Evolutionary conservation across 2,113 vertebrate genomes (phyloP).

Genomic region (Podiceps cristatus): DNA sequence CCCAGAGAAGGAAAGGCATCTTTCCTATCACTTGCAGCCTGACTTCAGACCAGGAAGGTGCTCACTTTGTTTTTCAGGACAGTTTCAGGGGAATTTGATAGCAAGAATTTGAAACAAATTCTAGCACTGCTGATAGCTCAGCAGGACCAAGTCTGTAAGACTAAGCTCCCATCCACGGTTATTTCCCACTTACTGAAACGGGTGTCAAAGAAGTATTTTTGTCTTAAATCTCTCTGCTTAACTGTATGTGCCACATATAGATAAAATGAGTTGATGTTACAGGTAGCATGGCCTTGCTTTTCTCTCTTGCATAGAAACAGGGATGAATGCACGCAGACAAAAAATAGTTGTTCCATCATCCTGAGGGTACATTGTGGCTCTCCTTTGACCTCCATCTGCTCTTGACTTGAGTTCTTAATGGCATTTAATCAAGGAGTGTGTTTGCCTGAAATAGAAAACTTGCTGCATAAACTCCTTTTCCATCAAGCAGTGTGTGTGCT

Average conservation of each 20-base stretch:
- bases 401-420: constrained; percentile 17
- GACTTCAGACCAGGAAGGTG: not conserved
- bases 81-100: not conserved
- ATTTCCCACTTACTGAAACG: not conserved
- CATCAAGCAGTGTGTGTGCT: not conserved
- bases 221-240: not conserved
- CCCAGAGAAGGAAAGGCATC: not conserved
- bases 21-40: not conserved
- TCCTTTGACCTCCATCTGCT: constrained; percentile 21
- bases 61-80: not conserved
- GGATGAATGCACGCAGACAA: not conserved
- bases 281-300: not conserved
- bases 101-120: not conserved
- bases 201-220: not conserved
- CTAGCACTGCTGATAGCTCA: not conserved
- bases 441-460: not conserved
- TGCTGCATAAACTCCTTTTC: not conserved
- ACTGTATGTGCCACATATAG: not conserved
- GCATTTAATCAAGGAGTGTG: constrained; percentile 11
- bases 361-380: not conserved
- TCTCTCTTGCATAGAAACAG: not conserved
- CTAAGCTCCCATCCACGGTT: not conserved
- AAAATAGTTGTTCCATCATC: not conserved
- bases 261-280: not conserved
- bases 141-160: not conserved